Evolutionary conservation across 2,888 invertebrate species (phyloP).

Genomic region (Pocota personata): DNA sequence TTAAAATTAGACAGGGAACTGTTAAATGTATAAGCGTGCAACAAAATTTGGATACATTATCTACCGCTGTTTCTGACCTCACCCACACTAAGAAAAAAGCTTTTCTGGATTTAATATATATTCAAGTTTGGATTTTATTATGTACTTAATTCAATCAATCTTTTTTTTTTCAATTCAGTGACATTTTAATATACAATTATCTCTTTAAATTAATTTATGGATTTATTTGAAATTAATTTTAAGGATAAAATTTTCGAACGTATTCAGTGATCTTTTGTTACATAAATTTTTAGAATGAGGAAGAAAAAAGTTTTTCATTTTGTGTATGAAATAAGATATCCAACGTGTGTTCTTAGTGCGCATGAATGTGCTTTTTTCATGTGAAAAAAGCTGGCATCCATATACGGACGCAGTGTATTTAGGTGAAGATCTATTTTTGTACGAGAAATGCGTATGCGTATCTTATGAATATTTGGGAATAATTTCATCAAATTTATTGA

Average conservation of each 20-base stretch:
- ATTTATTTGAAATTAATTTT: background rate
- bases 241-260: background rate
- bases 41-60: constrained; percentile 24
- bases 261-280: constrained; percentile 25
- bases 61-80: constrained; percentile 47
- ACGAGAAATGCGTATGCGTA: constrained; percentile 50
- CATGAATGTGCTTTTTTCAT: constrained; percentile 62
- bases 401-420: constrained; percentile 66
- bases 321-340: constrained; percentile 63
- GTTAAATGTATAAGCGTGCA: background rate
- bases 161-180: constrained; percentile 24
- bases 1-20: background rate
- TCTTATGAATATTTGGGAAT: constrained; percentile 8
- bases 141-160: background rate
- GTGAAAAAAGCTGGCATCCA: constrained; percentile 55
- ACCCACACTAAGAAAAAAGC: constrained; percentile 40
- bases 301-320: constrained; percentile 7
- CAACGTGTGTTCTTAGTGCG: constrained; percentile 17
- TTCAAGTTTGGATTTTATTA: background rate
- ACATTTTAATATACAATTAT: background rate
- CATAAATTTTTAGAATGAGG: constrained; percentile 21
- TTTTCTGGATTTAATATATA: background rate
- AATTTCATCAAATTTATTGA: constrained; percentile 14
- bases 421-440: constrained; percentile 69
- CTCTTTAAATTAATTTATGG: background rate